A percentile compares a stretch with the other conserved stretches of the same genome.
Evolutionary conservation across 2,888 invertebrate species (phyloP).

Genomic region (Drosophila mayaguana): DNA sequence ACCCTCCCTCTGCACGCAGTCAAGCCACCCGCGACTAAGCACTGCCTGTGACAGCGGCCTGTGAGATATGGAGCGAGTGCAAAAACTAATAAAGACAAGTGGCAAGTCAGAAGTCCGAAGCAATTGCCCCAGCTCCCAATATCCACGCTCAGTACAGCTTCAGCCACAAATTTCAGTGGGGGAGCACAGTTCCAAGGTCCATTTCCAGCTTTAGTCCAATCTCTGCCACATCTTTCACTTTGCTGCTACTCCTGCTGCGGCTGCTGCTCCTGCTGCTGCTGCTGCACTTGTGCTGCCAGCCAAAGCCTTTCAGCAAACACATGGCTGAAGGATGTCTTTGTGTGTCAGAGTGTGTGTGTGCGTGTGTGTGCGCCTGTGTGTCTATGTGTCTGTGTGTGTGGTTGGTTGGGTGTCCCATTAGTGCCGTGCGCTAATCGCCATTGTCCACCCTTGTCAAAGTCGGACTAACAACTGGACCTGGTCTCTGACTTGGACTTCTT

Average conservation of each 20-base stretch:
- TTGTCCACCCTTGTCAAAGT: conserved; percentile 79
- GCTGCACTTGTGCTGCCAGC: conserved; percentile 50
- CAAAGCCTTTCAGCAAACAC: conserved; percentile 76
- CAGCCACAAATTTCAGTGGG: conserved; percentile 11
- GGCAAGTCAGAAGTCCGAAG: conserved; percentile 76
- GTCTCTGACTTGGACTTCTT: conserved; percentile 24
- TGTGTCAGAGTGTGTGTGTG: conserved; percentile 1
- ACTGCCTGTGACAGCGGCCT: conserved; percentile 47
- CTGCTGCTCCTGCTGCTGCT: conserved; percentile 8
- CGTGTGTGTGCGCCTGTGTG: conserved; percentile 3
- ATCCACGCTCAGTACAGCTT: neutral
- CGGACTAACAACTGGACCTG: conserved; percentile 33
- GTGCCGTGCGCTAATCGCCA: conserved; percentile 78
- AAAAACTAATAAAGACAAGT: conserved; percentile 81
- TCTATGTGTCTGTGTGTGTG: conserved; percentile 7
- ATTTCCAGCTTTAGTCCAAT: conserved; percentile 35
- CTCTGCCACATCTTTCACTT: conserved; percentile 60
- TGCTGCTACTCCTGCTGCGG: conserved; percentile 7
- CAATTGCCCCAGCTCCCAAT: conserved; percentile 46
- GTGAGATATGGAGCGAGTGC: conserved; percentile 41
- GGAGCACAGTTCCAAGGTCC: conserved; percentile 8
- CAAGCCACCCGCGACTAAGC: conserved; percentile 17
- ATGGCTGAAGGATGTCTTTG: conserved; percentile 46
- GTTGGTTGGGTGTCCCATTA: conserved; percentile 60
- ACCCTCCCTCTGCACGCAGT: neutral